phyloP scores from a whole-genome alignment of 2,888 invertebrate species.

The Sinohyriopsis cumingii region DNA sequence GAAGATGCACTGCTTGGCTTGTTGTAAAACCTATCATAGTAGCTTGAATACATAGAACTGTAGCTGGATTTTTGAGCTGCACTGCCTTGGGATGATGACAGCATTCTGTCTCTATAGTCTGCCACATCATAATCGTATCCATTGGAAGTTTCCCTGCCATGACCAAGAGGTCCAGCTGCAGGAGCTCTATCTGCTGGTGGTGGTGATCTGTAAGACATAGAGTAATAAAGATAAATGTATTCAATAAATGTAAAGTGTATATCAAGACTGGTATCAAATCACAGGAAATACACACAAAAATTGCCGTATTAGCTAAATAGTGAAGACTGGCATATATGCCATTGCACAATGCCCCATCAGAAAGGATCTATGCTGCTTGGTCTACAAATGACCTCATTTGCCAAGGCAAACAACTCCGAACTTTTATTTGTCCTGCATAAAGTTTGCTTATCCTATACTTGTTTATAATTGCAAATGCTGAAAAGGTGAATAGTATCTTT shows the following conservation, averaged over 20 bases:
- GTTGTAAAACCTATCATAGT: constrained; percentile 50
- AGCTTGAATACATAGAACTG: constrained; percentile 38
- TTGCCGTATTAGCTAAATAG: background rate
- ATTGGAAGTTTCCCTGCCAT: constrained; percentile 29
- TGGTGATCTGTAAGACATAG: constrained; percentile 18
- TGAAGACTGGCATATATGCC: too few species aligned
- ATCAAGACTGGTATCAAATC: background rate
- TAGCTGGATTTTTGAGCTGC: constrained; percentile 25
- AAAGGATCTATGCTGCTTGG: too few species aligned
- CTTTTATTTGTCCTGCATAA: too few species aligned
- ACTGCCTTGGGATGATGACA: constrained; percentile 12
- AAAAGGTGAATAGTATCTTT: too few species aligned
- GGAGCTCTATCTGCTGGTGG: constrained; percentile 16
- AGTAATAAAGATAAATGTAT: background rate
- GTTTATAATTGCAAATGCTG: too few species aligned
- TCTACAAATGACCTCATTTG: too few species aligned
- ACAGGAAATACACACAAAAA: background rate
- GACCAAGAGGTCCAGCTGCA: constrained; percentile 22
- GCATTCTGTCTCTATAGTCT: constrained; percentile 11
- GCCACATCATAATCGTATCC: constrained; percentile 30
- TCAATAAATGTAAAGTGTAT: background rate
- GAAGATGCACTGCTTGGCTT: constrained; percentile 21
- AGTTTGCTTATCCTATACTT: too few species aligned
- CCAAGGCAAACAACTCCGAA: too few species aligned
- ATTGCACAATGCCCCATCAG: too few species aligned